Evolutionary conservation across 2,888 invertebrate species (phyloP).

Genomic region (Trypoxylon attenuatum): DNA sequence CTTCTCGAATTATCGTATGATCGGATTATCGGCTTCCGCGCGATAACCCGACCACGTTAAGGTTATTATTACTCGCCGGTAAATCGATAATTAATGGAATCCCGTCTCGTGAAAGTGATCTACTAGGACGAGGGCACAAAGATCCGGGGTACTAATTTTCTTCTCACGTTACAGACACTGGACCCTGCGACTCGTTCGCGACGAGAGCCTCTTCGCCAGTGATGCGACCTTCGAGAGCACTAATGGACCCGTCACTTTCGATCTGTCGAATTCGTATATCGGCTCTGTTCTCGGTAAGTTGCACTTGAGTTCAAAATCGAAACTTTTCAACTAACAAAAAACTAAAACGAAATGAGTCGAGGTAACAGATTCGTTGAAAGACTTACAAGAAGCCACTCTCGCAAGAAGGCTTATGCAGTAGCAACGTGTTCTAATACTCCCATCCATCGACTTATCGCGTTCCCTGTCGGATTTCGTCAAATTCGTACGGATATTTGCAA

Average conservation of each 20-base stretch:
- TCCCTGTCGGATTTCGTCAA: too few relatives aligned
- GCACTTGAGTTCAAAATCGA: background rate
- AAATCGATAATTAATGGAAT: conserved; percentile 38
- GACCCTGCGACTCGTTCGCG: conserved; percentile 69
- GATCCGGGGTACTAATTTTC: background rate
- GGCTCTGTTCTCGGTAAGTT: conserved; percentile 71
- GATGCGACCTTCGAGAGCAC: conserved; percentile 69
- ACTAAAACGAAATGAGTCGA: too few relatives aligned
- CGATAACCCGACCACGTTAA: conserved; percentile 13
- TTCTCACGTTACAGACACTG: conserved; percentile 61
- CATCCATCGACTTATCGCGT: too few relatives aligned
- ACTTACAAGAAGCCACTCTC: too few relatives aligned
- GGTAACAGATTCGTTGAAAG: too few relatives aligned
- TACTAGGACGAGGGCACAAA: background rate
- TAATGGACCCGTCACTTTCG: conserved; percentile 67
- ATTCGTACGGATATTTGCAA: too few relatives aligned
- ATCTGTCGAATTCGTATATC: conserved; percentile 67
- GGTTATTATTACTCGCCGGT: conserved; percentile 30
- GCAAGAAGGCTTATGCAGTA: too few relatives aligned
- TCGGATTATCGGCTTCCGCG: conserved; percentile 31
- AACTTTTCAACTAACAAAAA: background rate
- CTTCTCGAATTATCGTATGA: conserved; percentile 23
- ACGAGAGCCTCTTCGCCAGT: conserved; percentile 65
- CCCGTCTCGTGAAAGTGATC: background rate
- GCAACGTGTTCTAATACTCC: too few relatives aligned